Percentiles rank a stretch among this genome's conserved stretches.
Evolutionary conservation across 2,113 vertebrate species (phyloP).

Genomic region (Gnathonemus longibarbis): DNA sequence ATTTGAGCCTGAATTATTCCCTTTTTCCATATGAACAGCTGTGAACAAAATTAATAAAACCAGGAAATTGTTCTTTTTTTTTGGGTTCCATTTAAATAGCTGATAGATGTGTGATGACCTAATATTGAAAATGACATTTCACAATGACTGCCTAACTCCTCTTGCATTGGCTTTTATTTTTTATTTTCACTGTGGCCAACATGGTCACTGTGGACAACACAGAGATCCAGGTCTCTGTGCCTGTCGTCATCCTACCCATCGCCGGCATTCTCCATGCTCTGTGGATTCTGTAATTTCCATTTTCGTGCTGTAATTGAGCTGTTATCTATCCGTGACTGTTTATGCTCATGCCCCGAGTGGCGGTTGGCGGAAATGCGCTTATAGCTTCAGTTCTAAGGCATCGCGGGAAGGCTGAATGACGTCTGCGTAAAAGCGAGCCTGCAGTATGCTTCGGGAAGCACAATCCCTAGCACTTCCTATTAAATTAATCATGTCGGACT

Average conservation of each 20-base stretch:
- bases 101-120: neutral
- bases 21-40: neutral
- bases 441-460: slow-evolving; percentile 31
- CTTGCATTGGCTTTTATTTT: too few species aligned
- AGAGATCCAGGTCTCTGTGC: neutral
- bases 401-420: slow-evolving; percentile 21
- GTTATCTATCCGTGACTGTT: slow-evolving; percentile 21
- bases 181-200: neutral
- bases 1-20: neutral
- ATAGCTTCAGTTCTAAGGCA: neutral
- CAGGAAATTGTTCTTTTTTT: neutral
- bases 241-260: neutral
- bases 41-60: neutral
- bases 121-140: neutral
- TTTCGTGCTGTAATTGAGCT: neutral
- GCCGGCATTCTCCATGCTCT: neutral
- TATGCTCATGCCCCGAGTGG: slow-evolving; percentile 17
- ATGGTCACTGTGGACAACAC: neutral
- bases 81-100: neutral
- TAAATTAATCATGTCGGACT: slow-evolving; percentile 33
- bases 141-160: neutral
- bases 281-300: neutral
- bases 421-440: slow-evolving; percentile 23
- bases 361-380: slow-evolving; percentile 22
- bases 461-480: slow-evolving; percentile 22